Base-by-base conservation (phyloP, 2,113 vertebrate genomes). In the Leucosticte australis region DNA sequence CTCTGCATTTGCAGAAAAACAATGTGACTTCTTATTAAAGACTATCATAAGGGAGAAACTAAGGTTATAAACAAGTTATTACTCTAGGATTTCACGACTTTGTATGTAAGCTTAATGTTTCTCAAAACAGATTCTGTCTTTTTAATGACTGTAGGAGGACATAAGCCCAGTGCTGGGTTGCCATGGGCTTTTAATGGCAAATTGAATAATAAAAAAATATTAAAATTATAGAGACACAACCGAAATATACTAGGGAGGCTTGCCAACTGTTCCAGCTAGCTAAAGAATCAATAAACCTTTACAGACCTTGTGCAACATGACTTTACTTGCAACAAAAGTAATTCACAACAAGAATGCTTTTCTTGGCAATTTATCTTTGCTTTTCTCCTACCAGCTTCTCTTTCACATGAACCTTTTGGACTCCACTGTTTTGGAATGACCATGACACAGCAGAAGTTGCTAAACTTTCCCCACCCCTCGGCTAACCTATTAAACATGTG, bases 41-140 rank as follows among this genome's bases (percentile, higher is more conserved):
- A 87, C 42, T 39, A 91, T 94, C 73, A 82, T 83, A 89, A 92
- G 87, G 90, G 92, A 94, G 55, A 94, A 77, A 96, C 90, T 91
- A 82, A 87, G 68, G 64, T 89, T 92, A 91, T 94, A 94, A 96
- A 86, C 93, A 94, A 92, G 65, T 57, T 97, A 94, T 92, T 92
- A 90, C 70, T 82, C 82, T 15, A 96, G 62, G 49, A 94, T 94
- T 97, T 94, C 91, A 87, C 62, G 81, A 87, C 78, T 90, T 84
- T 75, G 55, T 83, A 94, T n/a, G 76, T 41, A 90, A 92, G 65
- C 80, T 90, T 92, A 90, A 94, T 83, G 76, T 87, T 96, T 78
- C 92, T 96, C 83, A 89, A 82, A 92, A 94, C 62, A 82, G 83
- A 56, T 90, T 95, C 88, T 92, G 71, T 91, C 83, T 92, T 90